Base-by-base conservation (phyloP, 2,888 invertebrate genomes). In the Resseliella maxima region DNA sequence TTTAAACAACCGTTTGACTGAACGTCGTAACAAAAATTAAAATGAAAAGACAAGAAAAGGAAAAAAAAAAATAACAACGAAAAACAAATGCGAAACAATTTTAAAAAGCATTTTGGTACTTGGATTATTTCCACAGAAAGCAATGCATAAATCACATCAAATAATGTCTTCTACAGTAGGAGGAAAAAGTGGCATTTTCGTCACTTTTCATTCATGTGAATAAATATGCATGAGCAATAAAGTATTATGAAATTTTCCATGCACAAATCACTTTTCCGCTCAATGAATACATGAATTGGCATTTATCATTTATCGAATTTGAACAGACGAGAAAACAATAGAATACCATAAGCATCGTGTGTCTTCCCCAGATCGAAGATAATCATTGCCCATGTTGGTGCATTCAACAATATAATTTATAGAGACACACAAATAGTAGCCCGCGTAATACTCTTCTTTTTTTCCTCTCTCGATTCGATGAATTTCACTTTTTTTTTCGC, bases 131-230 rank as follows among this genome's bases (percentile, higher is more conserved):
- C 12, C 5, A 15, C 24, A 2, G 18, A 18, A 12, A 21, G 24
- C 59, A 24, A 24, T 10, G 24, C n/a, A 15, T 72, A 35, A 72
- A 35, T 72, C 72, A 72, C 31, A 35, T 59, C 1, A 72, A 72
- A 72, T 72, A 0, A 35, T 2, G 1, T 10, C 1, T 31, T 35
- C 10, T 18, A 72, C 72, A 72, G 72, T 72, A 72, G 35, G 72
- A 31, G 72, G 72, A 72, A 72, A 31, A 35, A 18, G 72, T 72
- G 72, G 35, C 72, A 72, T 72, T 72, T 72, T 72, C 72, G 35
- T 72, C 72, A 72, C 72, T 72, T 72, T 31, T 72, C 15, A n/a
- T n/a, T n/a, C n/a, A n/a, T n/a, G 2, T 59, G 21, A 24, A 24
- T 27, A 12, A 27, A 72, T 72, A 31, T 72, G 72, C 31, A 31